phyloP scores from a whole-genome alignment of 1,140 invertebrate genomes.

The Muscidifurax raptorellus region DNA sequence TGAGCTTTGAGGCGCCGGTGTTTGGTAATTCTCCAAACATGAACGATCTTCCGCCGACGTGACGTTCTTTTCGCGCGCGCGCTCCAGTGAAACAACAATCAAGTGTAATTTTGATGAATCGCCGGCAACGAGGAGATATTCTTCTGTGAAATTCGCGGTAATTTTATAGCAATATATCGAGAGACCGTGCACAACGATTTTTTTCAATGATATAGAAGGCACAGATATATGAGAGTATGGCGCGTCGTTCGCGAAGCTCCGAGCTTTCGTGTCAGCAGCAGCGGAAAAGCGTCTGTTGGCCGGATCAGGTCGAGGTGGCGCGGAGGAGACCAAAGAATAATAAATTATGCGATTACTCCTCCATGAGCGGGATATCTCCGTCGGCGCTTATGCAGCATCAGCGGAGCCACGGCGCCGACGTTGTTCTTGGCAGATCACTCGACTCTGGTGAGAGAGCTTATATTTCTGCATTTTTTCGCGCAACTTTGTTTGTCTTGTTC shows the following conservation, averaged over 20 bases:
- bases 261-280: conserved; percentile 6
- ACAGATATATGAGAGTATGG: neutral
- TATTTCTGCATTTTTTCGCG: too few relatives aligned
- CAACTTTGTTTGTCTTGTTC: too few relatives aligned
- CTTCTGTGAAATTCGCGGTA: too few relatives aligned
- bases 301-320: conserved; percentile 38
- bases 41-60: too few relatives aligned
- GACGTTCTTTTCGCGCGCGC: too few relatives aligned
- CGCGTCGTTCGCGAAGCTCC: conserved; percentile 9
- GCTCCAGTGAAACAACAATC: too few relatives aligned
- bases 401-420: neutral
- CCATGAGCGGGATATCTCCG: neutral
- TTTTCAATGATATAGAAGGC: too few relatives aligned
- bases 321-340: neutral
- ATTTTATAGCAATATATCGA: too few relatives aligned
- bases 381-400: neutral
- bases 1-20: neutral
- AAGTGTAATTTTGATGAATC: too few relatives aligned
- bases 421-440: neutral
- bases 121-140: too few relatives aligned
- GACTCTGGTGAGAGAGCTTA: conserved; percentile 4
- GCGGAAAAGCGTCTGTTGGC: conserved; percentile 47
- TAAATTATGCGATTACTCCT: conserved; percentile 16
- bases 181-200: too few relatives aligned
- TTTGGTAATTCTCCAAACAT: too few relatives aligned